phyloP scores from a whole-genome alignment of 2,113 vertebrate genomes.

The Rhabdornis inornatus region DNA sequence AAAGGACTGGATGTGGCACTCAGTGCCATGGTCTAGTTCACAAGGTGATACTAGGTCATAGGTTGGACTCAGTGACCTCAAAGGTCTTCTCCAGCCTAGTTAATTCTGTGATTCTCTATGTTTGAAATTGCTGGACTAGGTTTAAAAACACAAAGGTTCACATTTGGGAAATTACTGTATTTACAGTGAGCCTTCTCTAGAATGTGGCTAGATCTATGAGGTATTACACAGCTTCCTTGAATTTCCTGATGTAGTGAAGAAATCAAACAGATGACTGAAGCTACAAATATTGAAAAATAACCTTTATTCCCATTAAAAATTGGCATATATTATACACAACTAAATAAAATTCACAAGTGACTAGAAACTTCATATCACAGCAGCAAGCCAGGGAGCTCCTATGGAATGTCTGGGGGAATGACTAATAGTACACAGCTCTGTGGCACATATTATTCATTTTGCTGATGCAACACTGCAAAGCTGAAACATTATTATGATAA shows the following conservation, averaged over 20 bases:
- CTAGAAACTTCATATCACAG: background rate
- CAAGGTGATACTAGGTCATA: background rate
- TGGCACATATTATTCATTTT: background rate
- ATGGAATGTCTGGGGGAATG: background rate
- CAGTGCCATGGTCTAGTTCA: background rate
- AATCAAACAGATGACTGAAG: background rate
- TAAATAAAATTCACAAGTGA: background rate
- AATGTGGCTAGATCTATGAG: background rate
- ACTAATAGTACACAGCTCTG: background rate
- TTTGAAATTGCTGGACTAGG: background rate
- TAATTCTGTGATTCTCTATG: background rate
- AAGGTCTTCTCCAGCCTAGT: background rate
- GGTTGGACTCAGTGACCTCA: background rate
- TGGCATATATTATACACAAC: background rate
- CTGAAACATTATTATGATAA: background rate
- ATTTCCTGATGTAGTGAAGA: background rate
- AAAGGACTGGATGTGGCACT: background rate
- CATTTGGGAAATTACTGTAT: background rate
- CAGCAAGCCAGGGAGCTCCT: background rate
- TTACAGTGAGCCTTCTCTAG: background rate
- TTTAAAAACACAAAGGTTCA: background rate
- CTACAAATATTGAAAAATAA: constrained; percentile 30
- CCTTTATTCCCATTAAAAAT: constrained; percentile 51
- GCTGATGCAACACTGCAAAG: background rate
- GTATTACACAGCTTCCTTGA: background rate